These are phyloP conservation scores for Sanderia malayensis DNA, from an alignment of 30 jellyfish, hydroid and myxozoan genomes.

Conservation along the genomic window DNA sequence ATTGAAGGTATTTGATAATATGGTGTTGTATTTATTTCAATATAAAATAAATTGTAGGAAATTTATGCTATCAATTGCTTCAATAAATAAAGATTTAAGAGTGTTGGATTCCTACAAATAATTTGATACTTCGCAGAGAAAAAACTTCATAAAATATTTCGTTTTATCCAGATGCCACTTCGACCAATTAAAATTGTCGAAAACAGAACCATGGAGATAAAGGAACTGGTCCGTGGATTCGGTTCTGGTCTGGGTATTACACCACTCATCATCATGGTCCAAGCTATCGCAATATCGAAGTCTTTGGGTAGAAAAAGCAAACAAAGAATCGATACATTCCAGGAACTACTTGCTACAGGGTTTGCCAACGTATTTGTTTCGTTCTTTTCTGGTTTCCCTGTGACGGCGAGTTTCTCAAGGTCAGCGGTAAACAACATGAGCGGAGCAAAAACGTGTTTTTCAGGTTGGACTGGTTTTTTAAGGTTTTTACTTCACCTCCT, in stretches of 20 bases:
- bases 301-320: conserved; percentile 62
- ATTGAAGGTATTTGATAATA: conserved; percentile 31
- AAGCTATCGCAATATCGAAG: conserved; percentile 67
- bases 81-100: not conserved
- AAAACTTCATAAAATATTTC: not conserved
- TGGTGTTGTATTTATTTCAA: too few relatives aligned
- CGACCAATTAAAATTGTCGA: conserved; percentile 25
- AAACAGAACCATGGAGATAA: conserved; percentile 40
- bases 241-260: conserved; percentile 75
- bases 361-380: conserved; percentile 74
- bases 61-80: not conserved
- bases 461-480: conserved; percentile 42
- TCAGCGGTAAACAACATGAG: conserved; percentile 80
- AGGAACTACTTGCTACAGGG: conserved; percentile 79
- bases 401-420: conserved; percentile 87
- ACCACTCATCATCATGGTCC: conserved; percentile 68
- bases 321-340: conserved; percentile 65
- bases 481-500: not conserved
- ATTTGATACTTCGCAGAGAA: too few relatives aligned
- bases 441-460: conserved; percentile 74
- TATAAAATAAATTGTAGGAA: not conserved
- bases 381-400: conserved; percentile 75
- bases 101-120: too few relatives aligned
- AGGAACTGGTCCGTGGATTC: conserved; percentile 39
- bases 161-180: conserved; percentile 63